Evolutionary conservation across 2,113 vertebrate genomes (phyloP).

Genomic region (Clarias gariepinus): DNA sequence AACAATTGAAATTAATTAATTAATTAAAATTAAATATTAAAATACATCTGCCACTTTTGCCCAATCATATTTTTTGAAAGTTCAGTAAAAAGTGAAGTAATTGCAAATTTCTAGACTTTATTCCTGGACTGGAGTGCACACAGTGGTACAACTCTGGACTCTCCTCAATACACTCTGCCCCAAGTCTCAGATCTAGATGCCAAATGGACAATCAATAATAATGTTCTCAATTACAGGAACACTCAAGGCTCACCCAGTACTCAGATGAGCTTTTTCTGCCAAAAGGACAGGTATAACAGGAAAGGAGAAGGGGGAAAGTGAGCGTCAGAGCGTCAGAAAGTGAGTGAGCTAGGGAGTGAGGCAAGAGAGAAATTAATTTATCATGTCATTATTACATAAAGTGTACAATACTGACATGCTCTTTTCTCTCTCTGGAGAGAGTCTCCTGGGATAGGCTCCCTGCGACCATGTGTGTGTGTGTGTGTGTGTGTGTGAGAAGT

Average conservation of each 20-base stretch:
- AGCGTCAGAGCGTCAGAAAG: slow-evolving; percentile 4
- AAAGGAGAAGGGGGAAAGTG: background rate
- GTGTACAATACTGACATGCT: no score
- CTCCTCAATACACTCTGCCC: slow-evolving; percentile 13
- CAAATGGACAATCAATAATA: slow-evolving; percentile 54
- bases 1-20: background rate
- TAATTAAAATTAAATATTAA: background rate
- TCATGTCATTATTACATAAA: no score
- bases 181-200: slow-evolving; percentile 38
- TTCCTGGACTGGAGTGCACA: background rate
- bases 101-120: background rate
- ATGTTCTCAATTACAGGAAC: slow-evolving; percentile 55
- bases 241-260: slow-evolving; percentile 41
- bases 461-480: no score
- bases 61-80: background rate
- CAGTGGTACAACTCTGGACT: slow-evolving; percentile 22
- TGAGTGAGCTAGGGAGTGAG: background rate
- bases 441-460: no score
- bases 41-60: background rate
- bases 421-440: no score
- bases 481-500: no score
- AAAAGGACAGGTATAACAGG: slow-evolving; percentile 24
- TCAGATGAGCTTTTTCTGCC: slow-evolving; percentile 50
- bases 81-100: background rate
- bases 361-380: background rate